Conservation (phyloP, 2,113 vertebrate genomes). For the Scalopus aquaticus region DNA sequence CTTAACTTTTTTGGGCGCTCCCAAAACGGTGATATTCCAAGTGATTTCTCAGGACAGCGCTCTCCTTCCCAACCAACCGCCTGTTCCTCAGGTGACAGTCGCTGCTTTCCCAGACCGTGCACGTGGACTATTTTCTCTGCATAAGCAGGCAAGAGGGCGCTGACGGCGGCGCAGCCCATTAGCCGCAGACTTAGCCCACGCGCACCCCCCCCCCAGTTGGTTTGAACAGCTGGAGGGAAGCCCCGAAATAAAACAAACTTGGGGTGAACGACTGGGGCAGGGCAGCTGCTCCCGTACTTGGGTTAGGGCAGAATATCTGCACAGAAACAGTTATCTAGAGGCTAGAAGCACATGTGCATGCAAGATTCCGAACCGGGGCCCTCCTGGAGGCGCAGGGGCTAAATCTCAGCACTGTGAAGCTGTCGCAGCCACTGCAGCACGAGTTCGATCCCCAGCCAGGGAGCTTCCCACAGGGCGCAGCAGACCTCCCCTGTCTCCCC, state of each 20-base stretch:
- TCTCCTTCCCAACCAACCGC: neutral
- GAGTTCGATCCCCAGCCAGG: too few relatives aligned
- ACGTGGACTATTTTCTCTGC: neutral
- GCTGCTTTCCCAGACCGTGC: neutral
- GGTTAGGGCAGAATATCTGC: neutral
- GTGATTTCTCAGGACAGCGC: conserved; percentile 1
- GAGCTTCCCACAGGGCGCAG: too few relatives aligned
- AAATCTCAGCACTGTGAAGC: too few relatives aligned
- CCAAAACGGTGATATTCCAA: neutral
- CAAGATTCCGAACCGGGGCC: too few relatives aligned
- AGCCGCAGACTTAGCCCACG: neutral
- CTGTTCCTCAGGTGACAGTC: neutral
- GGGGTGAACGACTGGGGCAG: neutral
- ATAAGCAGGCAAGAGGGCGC: neutral
- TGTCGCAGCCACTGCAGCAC: too few relatives aligned
- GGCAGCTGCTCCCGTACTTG: neutral
- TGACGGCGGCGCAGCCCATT: too few relatives aligned
- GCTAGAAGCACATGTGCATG: neutral
- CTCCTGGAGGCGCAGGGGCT: too few relatives aligned
- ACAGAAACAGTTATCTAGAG: neutral
- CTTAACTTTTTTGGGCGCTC: neutral
- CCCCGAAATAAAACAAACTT: neutral
- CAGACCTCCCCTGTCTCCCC: too few relatives aligned
- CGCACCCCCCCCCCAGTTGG: neutral
- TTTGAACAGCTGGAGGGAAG: neutral